phyloP scores from a whole-genome alignment of 1,140 invertebrate genomes.

The Matsumurasca onukii region DNA sequence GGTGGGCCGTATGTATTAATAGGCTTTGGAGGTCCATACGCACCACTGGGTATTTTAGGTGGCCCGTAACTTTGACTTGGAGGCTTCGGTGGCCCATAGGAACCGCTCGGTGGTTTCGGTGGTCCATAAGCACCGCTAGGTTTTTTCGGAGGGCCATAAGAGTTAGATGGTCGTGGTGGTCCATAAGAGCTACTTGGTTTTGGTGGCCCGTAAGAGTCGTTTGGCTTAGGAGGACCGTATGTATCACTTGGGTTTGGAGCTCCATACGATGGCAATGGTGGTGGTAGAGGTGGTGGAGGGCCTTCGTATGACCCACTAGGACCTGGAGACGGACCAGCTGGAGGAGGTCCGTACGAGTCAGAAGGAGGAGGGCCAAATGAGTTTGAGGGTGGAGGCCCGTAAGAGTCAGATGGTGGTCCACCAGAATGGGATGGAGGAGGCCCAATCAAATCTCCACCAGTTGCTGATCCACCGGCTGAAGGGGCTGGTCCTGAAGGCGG shows the following conservation, averaged over 20 bases:
- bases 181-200: slow-evolving; percentile 38
- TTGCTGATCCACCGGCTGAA: not conserved
- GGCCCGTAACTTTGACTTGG: slow-evolving; percentile 33
- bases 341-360: slow-evolving; percentile 29
- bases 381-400: slow-evolving; percentile 33
- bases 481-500: slow-evolving; percentile 27
- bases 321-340: slow-evolving; percentile 12
- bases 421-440: slow-evolving; percentile 12
- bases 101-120: slow-evolving; percentile 32
- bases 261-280: slow-evolving; percentile 36
- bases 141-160: slow-evolving; percentile 38
- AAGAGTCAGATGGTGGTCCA: slow-evolving; percentile 22
- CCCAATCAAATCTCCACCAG: slow-evolving; percentile 6
- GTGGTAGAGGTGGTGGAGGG: slow-evolving; percentile 54
- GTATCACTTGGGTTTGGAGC: slow-evolving; percentile 32
- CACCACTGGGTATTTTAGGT: slow-evolving; percentile 30
- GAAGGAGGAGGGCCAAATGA: slow-evolving; percentile 32
- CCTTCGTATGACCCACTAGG: slow-evolving; percentile 47
- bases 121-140: slow-evolving; percentile 36
- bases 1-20: slow-evolving; percentile 31
- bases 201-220: slow-evolving; percentile 24
- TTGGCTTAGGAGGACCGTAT: slow-evolving; percentile 36
- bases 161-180: slow-evolving; percentile 31
- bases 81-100: slow-evolving; percentile 36
- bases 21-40: slow-evolving; percentile 33